Evolutionary conservation across 2,888 invertebrate genomes (phyloP).

Genomic region (Spodoptera picta): DNA sequence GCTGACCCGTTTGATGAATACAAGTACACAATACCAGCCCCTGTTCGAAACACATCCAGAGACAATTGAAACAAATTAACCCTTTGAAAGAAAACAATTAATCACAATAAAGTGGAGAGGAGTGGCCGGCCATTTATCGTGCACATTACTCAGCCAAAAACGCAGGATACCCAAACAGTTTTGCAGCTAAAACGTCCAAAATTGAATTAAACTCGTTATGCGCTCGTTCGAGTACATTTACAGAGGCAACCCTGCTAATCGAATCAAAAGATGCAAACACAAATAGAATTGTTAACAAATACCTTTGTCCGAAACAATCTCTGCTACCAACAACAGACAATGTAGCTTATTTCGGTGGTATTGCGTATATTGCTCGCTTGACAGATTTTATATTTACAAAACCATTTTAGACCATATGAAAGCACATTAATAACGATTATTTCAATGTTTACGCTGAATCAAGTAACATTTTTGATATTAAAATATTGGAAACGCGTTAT

Average conservation of each 20-base stretch:
- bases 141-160: conserved; percentile 25
- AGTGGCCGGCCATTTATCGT: conserved; percentile 10
- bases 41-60: conserved; percentile 27
- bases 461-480: conserved; percentile 21
- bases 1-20: conserved; percentile 54
- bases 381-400: conserved; percentile 28
- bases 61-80: conserved; percentile 40
- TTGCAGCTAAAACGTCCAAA: conserved; percentile 30
- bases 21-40: conserved; percentile 39
- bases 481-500: conserved; percentile 37
- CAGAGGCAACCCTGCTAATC: conserved; percentile 15
- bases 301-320: conserved; percentile 5
- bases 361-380: conserved; percentile 16
- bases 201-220: conserved; percentile 32
- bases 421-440: conserved; percentile 35
- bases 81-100: conserved; percentile 38
- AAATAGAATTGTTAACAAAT: not conserved
- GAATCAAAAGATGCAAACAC: conserved; percentile 26
- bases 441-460: conserved; percentile 12
- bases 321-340: conserved; percentile 6
- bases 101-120: conserved; percentile 40
- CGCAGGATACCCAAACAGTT: conserved; percentile 27
- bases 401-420: conserved; percentile 17
- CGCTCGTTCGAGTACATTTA: conserved; percentile 18
- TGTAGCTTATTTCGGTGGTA: conserved; percentile 5